These are phyloP conservation scores for Lagria hirta DNA, from an alignment of 2,888 invertebrate species.

Conservation along the genomic window DNA sequence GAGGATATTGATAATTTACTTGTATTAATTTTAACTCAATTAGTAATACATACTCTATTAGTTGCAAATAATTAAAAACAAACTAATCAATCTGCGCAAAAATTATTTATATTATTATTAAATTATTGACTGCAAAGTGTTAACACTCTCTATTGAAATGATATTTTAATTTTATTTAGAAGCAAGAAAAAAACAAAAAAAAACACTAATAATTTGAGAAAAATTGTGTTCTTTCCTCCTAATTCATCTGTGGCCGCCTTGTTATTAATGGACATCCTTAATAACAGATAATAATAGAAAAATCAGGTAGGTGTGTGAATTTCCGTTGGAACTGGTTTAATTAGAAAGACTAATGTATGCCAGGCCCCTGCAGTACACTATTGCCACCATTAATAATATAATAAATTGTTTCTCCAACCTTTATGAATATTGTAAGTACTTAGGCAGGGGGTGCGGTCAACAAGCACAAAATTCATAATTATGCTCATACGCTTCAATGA, in stretches of 20 bases:
- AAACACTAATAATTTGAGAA: slow-evolving; percentile 11
- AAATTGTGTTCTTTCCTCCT: slow-evolving; percentile 6
- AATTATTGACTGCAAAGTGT: no score
- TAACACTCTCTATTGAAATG: no score
- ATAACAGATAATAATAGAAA: slow-evolving; percentile 31
- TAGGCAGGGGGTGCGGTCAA: slow-evolving; percentile 39
- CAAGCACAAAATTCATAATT: no score
- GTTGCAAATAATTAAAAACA: no score
- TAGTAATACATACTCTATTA: no score
- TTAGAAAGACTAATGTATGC: slow-evolving; percentile 38
- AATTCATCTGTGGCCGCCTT: slow-evolving; percentile 20
- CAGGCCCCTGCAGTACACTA: slow-evolving; percentile 33
- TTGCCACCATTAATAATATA: slow-evolving; percentile 27
- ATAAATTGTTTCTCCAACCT: slow-evolving; percentile 22
- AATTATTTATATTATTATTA: no score
- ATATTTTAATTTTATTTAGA: no score
- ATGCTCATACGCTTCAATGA: no score
- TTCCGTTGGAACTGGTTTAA: slow-evolving; percentile 43
- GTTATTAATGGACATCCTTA: slow-evolving; percentile 27
- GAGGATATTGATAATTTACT: no score
- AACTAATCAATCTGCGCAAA: no score
- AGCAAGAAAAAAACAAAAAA: no score
- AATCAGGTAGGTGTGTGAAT: slow-evolving; percentile 43
- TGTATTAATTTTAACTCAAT: no score
- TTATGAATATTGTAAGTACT: slow-evolving; percentile 16